Evolutionary conservation across 1,140 invertebrate genomes (phyloP), one percentile per base, ranked within the genome.

Genomic region (Drosophila santomea): DNA sequence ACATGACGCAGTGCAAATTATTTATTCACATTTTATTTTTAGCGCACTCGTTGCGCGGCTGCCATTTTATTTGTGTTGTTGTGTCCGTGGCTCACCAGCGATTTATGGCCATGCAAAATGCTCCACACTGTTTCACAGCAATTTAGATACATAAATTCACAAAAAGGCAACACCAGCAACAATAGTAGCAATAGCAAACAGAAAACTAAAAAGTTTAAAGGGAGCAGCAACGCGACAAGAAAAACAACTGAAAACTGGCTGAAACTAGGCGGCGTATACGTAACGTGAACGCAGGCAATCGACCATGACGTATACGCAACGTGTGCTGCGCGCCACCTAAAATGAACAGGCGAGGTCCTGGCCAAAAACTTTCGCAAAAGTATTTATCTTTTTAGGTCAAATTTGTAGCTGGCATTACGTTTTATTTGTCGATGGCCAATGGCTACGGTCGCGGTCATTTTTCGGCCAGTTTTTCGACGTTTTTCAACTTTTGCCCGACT

Each of bases 1-100:
- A 83, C 82, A 86, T 89, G 84, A 89, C 79, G 83, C 83, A 88
- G 83, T 84, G 80, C 83, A 89, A 88, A 88, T 88, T 88, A 88
- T 88, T 88, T 89, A 88, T 89, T 88, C 82, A 79, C 76, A 83
- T 80, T 84, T 80, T 88, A 86, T 84, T 88, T 88, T 83, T 83
- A 89, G 84, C 82, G 71, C 67, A 82, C 54, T 76, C 51, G 74
- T 14, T 12, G 45, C 58, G 66, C 63, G 60, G 45, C 45, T 43
- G 60, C 43, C 15, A 20, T 47, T 36, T 45, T 14, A 43, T 38
- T 23, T 48, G 14, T 28, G 38, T 41, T 68, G 50, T 45, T 45
- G 17, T 45, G 17, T 11, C 51, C 47, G 54, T 66, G 59, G 54
- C 47, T 79, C 63, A 60, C 52, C 56, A 60, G 66, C 56, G 73